Base-by-base conservation (phyloP, 2,113 vertebrate genomes). In the Peucedramus taeniatus region DNA sequence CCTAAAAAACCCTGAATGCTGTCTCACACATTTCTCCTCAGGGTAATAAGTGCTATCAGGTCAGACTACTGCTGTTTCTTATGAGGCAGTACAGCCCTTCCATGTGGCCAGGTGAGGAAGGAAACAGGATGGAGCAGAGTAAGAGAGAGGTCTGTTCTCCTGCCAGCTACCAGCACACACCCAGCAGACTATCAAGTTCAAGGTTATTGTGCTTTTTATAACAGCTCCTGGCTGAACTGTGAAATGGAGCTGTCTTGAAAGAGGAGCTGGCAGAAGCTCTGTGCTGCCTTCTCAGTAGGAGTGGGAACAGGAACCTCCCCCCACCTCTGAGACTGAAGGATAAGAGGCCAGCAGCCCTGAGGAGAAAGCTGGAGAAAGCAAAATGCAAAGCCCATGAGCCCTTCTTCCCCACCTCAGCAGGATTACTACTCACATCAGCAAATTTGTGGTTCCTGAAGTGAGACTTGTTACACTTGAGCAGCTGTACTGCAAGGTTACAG, bases 361-460 rank as follows among this genome's bases (percentile, higher is more conserved):
- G 37, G 87, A 85, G 59, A 82, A 80, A 56, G 49, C 37, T 61
- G 71, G 57, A 90, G 51, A 66, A 71, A 59, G 49, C 21, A 71
- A 86, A 74, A 53, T 11, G 40, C 47, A 2, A 72, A 40, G 45
- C 40, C 59, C 60, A 42, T 1, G 5, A 87, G 53, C 40, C 44
- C 35, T 65, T 70, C 65, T 60, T 64, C 23, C 70, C 51, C 51
- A 54, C 16, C 64, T 56, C 79, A 77, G 65, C 42, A 75, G 64
- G 51, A 51, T 51, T 54, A n/a, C 63, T 94, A 99, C 99, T 99
- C 95, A 99, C 99, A 19, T 99, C 99, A 64, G 99, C 99, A 64
- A 99, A 99, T 96, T 99, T 99, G 98, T 99, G 99, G 97, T 99
- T 99, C 92, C 99, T 99, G 98, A 99, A 99, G 91, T 99, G 99